Evolutionary conservation across 2,113 vertebrate genomes (phyloP).

Genomic region (Poecilia latipinna): DNA sequence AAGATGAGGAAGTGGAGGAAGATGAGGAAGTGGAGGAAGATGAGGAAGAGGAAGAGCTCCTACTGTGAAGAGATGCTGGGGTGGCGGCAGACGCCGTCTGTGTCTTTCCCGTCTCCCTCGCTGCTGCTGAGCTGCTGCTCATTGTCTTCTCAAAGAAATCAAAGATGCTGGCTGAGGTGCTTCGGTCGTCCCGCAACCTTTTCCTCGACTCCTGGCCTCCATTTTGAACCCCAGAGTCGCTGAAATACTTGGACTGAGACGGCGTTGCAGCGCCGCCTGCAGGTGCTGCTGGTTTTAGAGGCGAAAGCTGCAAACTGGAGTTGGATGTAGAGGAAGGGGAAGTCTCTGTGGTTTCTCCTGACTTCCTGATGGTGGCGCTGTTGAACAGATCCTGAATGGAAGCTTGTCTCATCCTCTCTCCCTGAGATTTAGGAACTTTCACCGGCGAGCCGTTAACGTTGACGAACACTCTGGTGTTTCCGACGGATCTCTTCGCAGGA

Average conservation of each 20-base stretch:
- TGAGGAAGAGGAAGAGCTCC: neutral
- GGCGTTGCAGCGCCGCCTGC: conserved; percentile 25
- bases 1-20: conserved; percentile 14
- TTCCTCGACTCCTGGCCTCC: conserved; percentile 57
- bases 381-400: conserved; percentile 70
- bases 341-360: neutral
- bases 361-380: conserved; percentile 16
- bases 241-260: conserved; percentile 43
- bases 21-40: conserved; percentile 11
- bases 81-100: neutral
- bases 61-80: neutral
- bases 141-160: conserved; percentile 68
- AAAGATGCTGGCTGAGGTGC: conserved; percentile 54
- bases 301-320: neutral
- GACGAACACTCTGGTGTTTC: conserved; percentile 76
- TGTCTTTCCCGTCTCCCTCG: conserved; percentile 13
- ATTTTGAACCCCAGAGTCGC: conserved; percentile 1
- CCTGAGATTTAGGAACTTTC: conserved; percentile 65
- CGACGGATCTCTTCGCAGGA: conserved; percentile 72
- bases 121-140: conserved; percentile 1
- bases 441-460: conserved; percentile 82
- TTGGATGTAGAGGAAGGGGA: neutral
- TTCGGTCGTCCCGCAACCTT: conserved; percentile 58
- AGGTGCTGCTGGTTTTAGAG: conserved; percentile 5
- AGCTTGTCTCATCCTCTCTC: conserved; percentile 48